A percentile compares a stretch with the other conserved stretches of the same genome.
phyloP scores from a whole-genome alignment of 64 coral and sea anemone species.

The Montipora efflorescens region DNA sequence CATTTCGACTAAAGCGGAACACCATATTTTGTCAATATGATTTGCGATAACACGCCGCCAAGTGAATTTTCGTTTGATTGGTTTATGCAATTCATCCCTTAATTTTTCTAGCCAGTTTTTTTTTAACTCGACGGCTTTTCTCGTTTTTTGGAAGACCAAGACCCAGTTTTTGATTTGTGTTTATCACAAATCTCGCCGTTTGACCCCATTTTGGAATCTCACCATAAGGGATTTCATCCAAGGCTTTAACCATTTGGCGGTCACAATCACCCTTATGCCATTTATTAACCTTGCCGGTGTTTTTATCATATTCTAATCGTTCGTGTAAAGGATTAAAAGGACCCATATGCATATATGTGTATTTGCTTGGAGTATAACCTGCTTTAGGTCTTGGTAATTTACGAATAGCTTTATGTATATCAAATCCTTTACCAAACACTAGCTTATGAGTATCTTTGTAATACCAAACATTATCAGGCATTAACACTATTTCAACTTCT shows the following conservation, averaged over 20 bases:
- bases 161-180: conserved; percentile 9
- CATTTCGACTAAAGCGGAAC: background rate
- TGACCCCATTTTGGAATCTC: conserved; percentile 6
- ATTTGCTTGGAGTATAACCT: background rate
- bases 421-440: no score
- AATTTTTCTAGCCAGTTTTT: conserved; percentile 9
- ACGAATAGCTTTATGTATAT: no score
- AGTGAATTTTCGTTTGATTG: background rate
- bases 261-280: conserved; percentile 50
- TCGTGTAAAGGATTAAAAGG: conserved; percentile 21
- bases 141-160: conserved; percentile 58
- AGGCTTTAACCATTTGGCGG: conserved; percentile 32
- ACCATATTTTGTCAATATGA: background rate
- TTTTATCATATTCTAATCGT: conserved; percentile 24
- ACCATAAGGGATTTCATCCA: background rate
- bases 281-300: conserved; percentile 25
- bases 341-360: conserved; percentile 12
- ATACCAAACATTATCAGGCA: no score
- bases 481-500: no score
- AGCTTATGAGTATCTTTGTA: no score
- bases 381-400: no score
- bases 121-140: conserved; percentile 29
- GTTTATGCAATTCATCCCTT: background rate
- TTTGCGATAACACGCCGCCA: background rate
- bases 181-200: background rate